Base-by-base conservation (phyloP, 2,797 vertebrate genomes). In the Paramormyrops hopkinsi region DNA sequence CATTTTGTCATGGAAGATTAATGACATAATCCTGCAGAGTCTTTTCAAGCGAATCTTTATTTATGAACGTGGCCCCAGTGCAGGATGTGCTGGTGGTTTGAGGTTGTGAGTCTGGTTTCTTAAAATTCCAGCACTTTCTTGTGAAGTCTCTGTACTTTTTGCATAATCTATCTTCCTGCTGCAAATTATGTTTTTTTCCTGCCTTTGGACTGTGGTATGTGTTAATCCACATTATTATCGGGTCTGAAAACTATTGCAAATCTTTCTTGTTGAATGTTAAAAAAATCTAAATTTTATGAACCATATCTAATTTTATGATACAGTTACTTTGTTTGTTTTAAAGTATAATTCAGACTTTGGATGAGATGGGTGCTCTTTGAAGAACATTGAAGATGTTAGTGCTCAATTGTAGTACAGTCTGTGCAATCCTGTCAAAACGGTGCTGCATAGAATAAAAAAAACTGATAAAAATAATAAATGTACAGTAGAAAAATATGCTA, bases 1-100 rank as follows among this genome's bases (percentile, higher is more conserved):
- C 89, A 76, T 88, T 90, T 90, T 90, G 87, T 88, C 87, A 88
- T 86, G 82, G 87, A 88, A 85, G 89, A 90, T 86, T 88, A 88
- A 90, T 90, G 89, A 59, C 48, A 88, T 88, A 88, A 88, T 88
- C 89, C 88, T 46, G 48, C 41, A 37, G 73, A 88, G 87, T 90
- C 79, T 65, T 76, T 82, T 88, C 87, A 88, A 86, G 76, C 84
- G 89, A 88, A 48, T 53, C 87, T 88, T 90, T 90, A 90, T 90
- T 88, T 56, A 85, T 90, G 87, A 90, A 88, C 22, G 65, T 50
- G 6, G 17, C 48, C 19, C 82, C 65, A 59, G 84, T 59, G 73
- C 53, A 56, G 82, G 48, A 86, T 88, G 69, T 54, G 59, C 29
- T 73, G 59, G 33, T 56, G 62, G 82, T 88, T 29, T 88, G 22